phyloP scores from a whole-genome alignment of 2,797 vertebrate species.

The Danio choprae region DNA sequence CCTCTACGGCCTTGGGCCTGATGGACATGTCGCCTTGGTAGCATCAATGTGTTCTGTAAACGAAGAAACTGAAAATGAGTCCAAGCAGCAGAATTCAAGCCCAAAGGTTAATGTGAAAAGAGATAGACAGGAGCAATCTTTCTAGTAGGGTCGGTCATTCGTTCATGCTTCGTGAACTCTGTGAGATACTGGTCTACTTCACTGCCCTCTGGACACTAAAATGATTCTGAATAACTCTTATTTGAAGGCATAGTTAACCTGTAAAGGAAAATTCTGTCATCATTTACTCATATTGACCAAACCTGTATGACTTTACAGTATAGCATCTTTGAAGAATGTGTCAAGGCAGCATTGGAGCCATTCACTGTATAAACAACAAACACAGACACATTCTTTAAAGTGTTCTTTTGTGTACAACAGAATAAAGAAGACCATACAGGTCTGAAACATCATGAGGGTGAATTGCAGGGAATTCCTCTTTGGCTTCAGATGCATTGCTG shows the following conservation, averaged over 20 bases:
- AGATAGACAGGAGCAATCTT: conserved; percentile 7
- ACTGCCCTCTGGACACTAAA: conserved; percentile 19
- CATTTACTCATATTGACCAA: not conserved
- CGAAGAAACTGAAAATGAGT: conserved; percentile 30
- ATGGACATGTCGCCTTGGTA: conserved; percentile 34
- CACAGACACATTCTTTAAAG: not conserved
- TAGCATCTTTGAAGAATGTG: not conserved
- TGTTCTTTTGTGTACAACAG: not conserved
- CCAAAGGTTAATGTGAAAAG: conserved; percentile 37
- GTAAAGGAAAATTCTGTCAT: not conserved
- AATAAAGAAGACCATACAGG: not conserved
- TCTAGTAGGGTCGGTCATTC: conserved; percentile 30
- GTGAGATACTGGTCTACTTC: conserved; percentile 22
- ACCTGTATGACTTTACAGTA: not conserved
- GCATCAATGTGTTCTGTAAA: conserved; percentile 21
- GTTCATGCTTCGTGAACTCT: conserved; percentile 8
- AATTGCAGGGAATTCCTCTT: conserved; percentile 13
- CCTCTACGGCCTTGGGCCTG: conserved; percentile 37
- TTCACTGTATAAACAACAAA: too few relatives aligned
- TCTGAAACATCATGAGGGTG: not conserved
- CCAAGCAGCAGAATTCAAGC: conserved; percentile 40
- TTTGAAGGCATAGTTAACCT: conserved; percentile 1
- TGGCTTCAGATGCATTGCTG: not conserved
- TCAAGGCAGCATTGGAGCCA: too few relatives aligned
- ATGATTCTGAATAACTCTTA: not conserved